A percentile compares a stretch with the other conserved stretches of the same genome.
Conservation (phyloP, 2,113 vertebrate genomes). For the Romanogobio albipinnatus region DNA sequence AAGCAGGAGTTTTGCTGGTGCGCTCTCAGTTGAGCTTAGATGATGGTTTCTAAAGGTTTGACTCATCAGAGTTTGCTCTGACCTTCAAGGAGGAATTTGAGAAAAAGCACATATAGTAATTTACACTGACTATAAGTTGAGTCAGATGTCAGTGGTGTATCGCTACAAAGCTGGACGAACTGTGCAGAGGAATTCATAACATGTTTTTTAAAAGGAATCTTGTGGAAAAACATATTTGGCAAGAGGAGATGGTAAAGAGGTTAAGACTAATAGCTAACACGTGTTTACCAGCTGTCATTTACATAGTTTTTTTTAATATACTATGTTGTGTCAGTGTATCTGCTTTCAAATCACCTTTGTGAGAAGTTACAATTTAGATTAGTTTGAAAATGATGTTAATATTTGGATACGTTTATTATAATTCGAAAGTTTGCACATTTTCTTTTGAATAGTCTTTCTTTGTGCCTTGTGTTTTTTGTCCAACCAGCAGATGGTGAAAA, state of each 20-base stretch:
- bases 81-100: conserved; percentile 5
- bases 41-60: conserved; percentile 10
- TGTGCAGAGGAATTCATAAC: neutral
- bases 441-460: neutral
- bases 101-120: neutral
- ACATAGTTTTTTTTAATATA: neutral
- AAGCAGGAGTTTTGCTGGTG: neutral
- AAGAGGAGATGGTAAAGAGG: neutral
- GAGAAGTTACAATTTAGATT: neutral
- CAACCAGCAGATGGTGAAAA: no score
- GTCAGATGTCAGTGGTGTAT: neutral
- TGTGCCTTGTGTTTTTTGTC: neutral
- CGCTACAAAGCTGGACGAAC: neutral
- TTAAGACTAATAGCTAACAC: neutral
- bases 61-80: neutral
- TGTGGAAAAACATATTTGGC: conserved; percentile 2
- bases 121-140: neutral
- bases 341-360: neutral
- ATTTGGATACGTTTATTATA: neutral
- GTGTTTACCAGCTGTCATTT: neutral
- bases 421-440: neutral
- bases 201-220: neutral
- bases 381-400: neutral
- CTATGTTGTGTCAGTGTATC: neutral
- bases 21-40: neutral